A percentile compares a stretch with the other conserved stretches of the same genome.
Conservation (phyloP, 2,888 invertebrate genomes). For the Tipula unca region DNA sequence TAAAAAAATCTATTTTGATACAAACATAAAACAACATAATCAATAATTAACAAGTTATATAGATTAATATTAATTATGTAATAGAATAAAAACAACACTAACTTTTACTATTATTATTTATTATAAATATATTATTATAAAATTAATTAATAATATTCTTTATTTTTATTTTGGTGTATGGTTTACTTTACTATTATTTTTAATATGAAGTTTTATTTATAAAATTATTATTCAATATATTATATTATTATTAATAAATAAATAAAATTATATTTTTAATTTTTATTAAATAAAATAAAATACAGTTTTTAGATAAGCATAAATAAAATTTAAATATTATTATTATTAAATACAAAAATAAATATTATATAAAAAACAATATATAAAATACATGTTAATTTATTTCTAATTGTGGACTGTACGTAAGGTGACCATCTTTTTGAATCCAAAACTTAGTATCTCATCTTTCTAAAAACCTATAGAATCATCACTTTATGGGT, state of each 20-base stretch:
- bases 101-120: not conserved
- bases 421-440: too few species aligned
- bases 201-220: not conserved
- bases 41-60: not conserved
- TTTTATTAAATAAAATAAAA: not conserved
- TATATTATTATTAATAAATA: not conserved
- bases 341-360: not conserved
- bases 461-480: too few species aligned
- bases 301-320: not conserved
- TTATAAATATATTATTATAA: not conserved
- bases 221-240: not conserved
- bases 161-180: constrained; percentile 8
- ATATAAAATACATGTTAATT: not conserved
- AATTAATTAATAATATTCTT: not conserved
- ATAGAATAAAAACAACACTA: not conserved
- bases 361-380: not conserved
- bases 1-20: not conserved
- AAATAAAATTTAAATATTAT: not conserved
- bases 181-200: not conserved
- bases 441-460: too few species aligned
- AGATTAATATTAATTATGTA: not conserved
- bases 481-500: too few species aligned
- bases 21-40: not conserved
- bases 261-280: not conserved
- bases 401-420: too few species aligned